Percentiles rank a stretch among this genome's conserved stretches.
These are phyloP conservation scores for Falco cherrug DNA, from an alignment of 2,797 vertebrate genomes.

Conservation along the genomic window DNA sequence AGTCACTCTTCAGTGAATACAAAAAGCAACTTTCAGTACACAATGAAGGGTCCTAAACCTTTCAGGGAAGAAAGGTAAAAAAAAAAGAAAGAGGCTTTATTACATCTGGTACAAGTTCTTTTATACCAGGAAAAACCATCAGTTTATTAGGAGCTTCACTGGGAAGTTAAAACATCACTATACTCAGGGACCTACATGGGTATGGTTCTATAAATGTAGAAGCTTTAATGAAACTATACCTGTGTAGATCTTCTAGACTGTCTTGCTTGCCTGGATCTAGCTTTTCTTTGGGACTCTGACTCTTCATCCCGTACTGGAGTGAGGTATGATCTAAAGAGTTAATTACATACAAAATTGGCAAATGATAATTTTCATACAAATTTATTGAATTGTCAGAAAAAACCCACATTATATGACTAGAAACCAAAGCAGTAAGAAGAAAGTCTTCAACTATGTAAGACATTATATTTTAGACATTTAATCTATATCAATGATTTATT, in stretches of 20 bases:
- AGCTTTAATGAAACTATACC: slow-evolving; percentile 70
- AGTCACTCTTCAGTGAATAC: background rate
- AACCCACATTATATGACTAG: rapidly evolving
- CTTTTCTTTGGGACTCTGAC: slow-evolving; percentile 98
- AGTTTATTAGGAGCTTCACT: background rate
- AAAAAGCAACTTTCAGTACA: background rate
- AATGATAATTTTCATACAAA: background rate
- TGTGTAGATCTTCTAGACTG: slow-evolving; percentile 98
- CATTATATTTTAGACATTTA: background rate
- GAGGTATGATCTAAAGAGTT: slow-evolving; percentile 90
- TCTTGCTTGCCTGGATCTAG: slow-evolving; percentile 95
- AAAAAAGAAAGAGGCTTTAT: background rate
- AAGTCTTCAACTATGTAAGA: background rate
- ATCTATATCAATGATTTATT: background rate
- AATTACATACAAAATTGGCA: slow-evolving; percentile 50
- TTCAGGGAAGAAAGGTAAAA: background rate
- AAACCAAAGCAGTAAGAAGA: background rate
- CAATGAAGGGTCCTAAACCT: background rate
- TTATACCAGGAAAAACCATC: background rate
- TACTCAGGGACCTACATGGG: background rate
- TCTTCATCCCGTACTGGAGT: slow-evolving; percentile 98
- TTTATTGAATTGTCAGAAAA: background rate
- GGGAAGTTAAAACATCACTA: background rate
- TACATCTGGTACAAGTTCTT: background rate
- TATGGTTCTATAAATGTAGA: background rate